Evolutionary conservation across 2,113 vertebrate genomes (phyloP), one percentile per base, ranked within the genome.

Genomic region (Scytalopus superciliaris): DNA sequence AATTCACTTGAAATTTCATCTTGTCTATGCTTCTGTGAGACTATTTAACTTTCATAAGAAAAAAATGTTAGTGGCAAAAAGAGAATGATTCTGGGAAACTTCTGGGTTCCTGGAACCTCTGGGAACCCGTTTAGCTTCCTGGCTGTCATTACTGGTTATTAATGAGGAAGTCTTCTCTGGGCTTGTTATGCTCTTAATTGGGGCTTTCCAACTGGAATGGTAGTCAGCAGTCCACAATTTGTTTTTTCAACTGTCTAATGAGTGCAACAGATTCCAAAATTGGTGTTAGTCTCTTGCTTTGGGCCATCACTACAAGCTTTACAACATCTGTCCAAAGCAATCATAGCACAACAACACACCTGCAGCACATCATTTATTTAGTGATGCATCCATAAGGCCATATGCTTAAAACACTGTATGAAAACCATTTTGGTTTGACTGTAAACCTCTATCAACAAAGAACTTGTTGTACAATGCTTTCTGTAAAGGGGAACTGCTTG

Each of bases 1-100:
- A 50, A 91, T 78, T 89, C 47, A 67, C 69, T 78, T 87, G 81
- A 52, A 75, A 89, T 64, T 63, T 79, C 31, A 56, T 74, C 81
- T 89, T 84, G 28, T 47, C 27, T 59, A 30, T 59, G 23, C 25
- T 70, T 90, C 42, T 70, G 37, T 33, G 42, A 64, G 47, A 56
- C 87, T 73, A 87, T 83, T 42, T 88, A 57, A 77, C 80, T 89
- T 75, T 19, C 19, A 72, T 17, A 35, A 74, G 59, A 45, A 84
- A 55, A 44, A 59, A 67, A 74, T 62, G 44, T 86, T 80, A 81
- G 42, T 12, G 77, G 56, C n/a, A 70, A 70, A 89, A 94, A 81
- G 21, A 52, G 24, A 63, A 4, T 3, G 2, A 53, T 66, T 64
- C 40, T 64, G 67, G 50, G 55, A 90, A 89, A 69, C 33, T 92